Evolutionary conservation across 2,888 invertebrate species (phyloP), one percentile per base, ranked within the genome.

Genomic region (Apomyelois bistriatella): DNA sequence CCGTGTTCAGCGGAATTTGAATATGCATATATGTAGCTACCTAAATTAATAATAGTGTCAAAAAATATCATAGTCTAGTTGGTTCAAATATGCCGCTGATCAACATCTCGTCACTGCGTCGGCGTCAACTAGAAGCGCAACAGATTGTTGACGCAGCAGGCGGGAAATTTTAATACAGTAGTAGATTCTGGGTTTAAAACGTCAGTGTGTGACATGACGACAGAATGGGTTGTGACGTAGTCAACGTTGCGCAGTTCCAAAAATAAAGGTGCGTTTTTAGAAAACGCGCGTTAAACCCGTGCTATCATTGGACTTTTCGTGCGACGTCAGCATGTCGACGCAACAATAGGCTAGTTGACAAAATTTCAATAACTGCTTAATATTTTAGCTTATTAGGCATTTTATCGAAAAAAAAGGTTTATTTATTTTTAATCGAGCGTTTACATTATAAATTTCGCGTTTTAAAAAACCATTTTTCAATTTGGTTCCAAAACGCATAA

Each of bases 251-350:
- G 72, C 66, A 61, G 66, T 55, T 76, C 81, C 79, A 58, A 72
- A 86, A 88, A 87, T 88, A 88, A 78, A 76, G 68, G 60, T 72
- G 75, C 74, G 64, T 68, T 79, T 82, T 76, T 77, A 79, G 79
- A 73, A 65, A 70, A 70, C 70, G 72, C 78, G 72, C 83, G 82
- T 86, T 85, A 79, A 80, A 70, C 59, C 62, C 58, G 65, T 70
- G 74, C 76, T 71, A 77, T 74, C 71, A 79, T 79, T 76, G 72
- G 66, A 65, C 64, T 71, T 67, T 60, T 64, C 64, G 64, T 53
- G 55, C 69, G 70, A 85, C 88, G 88, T 87, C 87, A 87, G 72
- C 68, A 68, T 62, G 65, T 61, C 68, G 70, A 74, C 79, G 73
- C 66, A 65, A 72, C 64, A 60, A 60, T 58, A 57, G n/a, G n/a